Percentiles rank a stretch among this genome's conserved stretches.
These are phyloP conservation scores for Venusia cambrica DNA, from an alignment of 2,888 invertebrate genomes.

Conservation along the genomic window DNA sequence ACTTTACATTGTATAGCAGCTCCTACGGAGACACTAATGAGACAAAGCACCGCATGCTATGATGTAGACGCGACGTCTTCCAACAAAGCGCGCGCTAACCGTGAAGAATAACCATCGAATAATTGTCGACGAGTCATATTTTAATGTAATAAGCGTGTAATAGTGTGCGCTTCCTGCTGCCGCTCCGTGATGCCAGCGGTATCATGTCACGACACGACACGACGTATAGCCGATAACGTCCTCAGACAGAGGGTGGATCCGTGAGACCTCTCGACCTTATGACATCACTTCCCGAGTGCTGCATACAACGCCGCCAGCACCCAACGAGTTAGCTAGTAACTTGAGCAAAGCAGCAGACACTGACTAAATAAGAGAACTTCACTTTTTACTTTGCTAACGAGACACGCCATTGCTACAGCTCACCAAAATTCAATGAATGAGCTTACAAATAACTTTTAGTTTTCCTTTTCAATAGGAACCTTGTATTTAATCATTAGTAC, in stretches of 20 bases:
- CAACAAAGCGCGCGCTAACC: constrained; percentile 28
- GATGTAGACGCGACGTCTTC: constrained; percentile 6
- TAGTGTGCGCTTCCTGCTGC: constrained; percentile 54
- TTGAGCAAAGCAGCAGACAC: too few relatives aligned
- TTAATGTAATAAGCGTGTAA: constrained; percentile 31
- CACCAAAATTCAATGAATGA: too few relatives aligned
- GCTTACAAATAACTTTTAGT: too few relatives aligned
- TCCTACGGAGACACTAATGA: constrained; percentile 22
- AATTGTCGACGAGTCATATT: constrained; percentile 29
- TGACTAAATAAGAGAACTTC: too few relatives aligned
- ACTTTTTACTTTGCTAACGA: too few relatives aligned
- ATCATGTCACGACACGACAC: constrained; percentile 54
- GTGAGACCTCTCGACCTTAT: constrained; percentile 51
- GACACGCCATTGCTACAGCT: too few relatives aligned
- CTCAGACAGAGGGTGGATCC: constrained; percentile 45
- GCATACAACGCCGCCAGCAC: constrained; percentile 20
- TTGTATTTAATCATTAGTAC: too few relatives aligned
- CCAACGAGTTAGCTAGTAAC: too few relatives aligned
- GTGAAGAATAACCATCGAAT: constrained; percentile 40
- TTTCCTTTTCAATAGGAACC: too few relatives aligned
- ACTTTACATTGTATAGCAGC: constrained; percentile 10
- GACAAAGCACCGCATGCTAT: constrained; percentile 26
- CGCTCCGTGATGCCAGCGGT: constrained; percentile 39
- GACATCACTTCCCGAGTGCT: constrained; percentile 49
- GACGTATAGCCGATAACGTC: too few relatives aligned